Percentiles rank a stretch among this genome's conserved stretches.
Conservation (phyloP, 2,113 vertebrate species). For the Gnathonemus longibarbis region DNA sequence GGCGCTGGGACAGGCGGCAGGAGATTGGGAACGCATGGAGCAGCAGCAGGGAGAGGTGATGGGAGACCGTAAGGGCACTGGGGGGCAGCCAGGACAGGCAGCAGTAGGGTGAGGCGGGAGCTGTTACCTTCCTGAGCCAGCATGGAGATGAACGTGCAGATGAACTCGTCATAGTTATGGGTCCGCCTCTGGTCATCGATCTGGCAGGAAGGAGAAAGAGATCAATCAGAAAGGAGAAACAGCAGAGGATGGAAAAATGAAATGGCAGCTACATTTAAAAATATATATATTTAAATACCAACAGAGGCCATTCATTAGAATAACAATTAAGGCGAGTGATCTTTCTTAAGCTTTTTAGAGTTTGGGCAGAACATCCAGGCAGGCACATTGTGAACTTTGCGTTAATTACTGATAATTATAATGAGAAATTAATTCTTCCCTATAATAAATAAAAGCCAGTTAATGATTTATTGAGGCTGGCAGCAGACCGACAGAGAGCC, state of each 20-base stretch:
- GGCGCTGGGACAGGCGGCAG: neutral
- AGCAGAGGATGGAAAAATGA: neutral
- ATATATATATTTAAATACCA: neutral
- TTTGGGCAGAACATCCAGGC: neutral
- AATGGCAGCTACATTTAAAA: neutral
- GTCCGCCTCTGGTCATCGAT: slow-evolving; percentile 22
- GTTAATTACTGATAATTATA: neutral
- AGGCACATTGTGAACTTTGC: neutral
- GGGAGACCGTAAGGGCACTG: neutral
- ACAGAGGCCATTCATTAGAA: neutral
- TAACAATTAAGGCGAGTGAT: neutral
- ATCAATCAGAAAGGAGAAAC: neutral
- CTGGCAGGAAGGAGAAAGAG: neutral
- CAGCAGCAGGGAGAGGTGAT: neutral
- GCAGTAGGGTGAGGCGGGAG: neutral
- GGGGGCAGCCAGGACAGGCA: neutral
- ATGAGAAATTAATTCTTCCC: neutral
- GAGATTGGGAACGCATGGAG: neutral
- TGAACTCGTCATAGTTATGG: slow-evolving; percentile 58
- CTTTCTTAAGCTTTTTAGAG: neutral
- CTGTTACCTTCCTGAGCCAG: slow-evolving; percentile 19
- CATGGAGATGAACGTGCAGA: slow-evolving; percentile 81
- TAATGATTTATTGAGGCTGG: neutral
- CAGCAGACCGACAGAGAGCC: neutral
- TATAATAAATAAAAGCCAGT: neutral